A percentile compares a stretch with the other conserved stretches of the same genome.
Evolutionary conservation across 2,888 invertebrate genomes (phyloP).

Genomic region (Fragum whitleyi): DNA sequence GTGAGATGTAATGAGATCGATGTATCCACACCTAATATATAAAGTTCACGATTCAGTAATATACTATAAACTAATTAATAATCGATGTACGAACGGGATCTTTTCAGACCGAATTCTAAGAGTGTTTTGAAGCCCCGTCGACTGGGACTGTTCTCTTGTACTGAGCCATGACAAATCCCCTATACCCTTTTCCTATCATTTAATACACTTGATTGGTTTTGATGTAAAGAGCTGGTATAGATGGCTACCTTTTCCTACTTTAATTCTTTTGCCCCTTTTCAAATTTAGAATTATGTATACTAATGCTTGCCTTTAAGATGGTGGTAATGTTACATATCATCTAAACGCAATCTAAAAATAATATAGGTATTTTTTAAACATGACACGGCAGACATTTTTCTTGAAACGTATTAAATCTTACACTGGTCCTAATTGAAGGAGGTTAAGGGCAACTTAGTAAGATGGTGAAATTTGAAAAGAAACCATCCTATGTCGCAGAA

Average conservation of each 20-base stretch:
- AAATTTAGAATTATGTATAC: too few species aligned
- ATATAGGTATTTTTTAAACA: too few species aligned
- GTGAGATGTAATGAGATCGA: neutral
- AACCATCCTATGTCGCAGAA: too few species aligned
- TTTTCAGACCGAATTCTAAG: slow-evolving; percentile 16
- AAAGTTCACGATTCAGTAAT: neutral
- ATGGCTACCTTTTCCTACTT: neutral
- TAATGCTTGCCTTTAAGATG: too few species aligned
- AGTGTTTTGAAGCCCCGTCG: neutral
- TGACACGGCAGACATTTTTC: too few species aligned
- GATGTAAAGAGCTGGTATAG: neutral
- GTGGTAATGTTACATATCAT: too few species aligned
- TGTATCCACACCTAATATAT: neutral
- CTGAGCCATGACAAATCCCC: slow-evolving; percentile 17
- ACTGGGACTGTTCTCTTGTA: slow-evolving; percentile 9
- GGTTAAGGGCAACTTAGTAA: too few species aligned
- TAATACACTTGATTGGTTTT: neutral
- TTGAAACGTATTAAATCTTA: too few species aligned
- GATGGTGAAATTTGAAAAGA: too few species aligned
- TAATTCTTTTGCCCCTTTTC: neutral
- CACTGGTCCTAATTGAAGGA: too few species aligned
- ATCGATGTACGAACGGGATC: neutral
- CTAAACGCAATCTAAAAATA: too few species aligned
- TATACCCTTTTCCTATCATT: slow-evolving; percentile 7
- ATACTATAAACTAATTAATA: slow-evolving; percentile 15